These are phyloP conservation scores for Falcaria lacertinaria DNA, from an alignment of 2,888 invertebrate genomes.

Conservation along the genomic window DNA sequence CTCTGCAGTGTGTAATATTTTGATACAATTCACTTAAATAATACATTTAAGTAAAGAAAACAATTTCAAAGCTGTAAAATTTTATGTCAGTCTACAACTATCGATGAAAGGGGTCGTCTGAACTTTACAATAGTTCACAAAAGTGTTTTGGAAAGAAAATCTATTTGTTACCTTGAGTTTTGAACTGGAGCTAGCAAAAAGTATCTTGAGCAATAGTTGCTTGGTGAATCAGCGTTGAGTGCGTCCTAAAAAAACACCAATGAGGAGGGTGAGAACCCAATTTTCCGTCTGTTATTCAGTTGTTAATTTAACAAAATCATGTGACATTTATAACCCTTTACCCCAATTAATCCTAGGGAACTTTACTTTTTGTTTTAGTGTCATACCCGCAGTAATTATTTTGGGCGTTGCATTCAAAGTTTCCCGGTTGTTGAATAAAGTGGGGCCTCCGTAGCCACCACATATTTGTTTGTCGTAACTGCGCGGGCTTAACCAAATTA, in stretches of 20 bases:
- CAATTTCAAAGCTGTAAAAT: neutral
- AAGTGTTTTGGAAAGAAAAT: neutral
- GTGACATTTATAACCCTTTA: slow-evolving; percentile 26
- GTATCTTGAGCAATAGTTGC: neutral
- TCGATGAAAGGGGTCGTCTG: neutral
- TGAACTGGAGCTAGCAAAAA: neutral
- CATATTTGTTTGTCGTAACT: slow-evolving; percentile 41
- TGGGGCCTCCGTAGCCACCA: slow-evolving; percentile 19
- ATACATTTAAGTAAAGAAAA: neutral
- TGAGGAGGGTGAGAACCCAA: slow-evolving; percentile 20
- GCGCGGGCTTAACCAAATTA: slow-evolving; percentile 39
- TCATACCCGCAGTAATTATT: slow-evolving; percentile 34
- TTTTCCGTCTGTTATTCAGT: slow-evolving; percentile 18
- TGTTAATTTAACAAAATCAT: slow-evolving; percentile 30
- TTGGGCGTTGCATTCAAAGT: slow-evolving; percentile 31
- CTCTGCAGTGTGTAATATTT: no score
- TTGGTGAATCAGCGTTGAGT: neutral
- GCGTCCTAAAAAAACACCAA: neutral
- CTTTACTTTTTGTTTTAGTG: slow-evolving; percentile 29
- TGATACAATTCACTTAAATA: no score
- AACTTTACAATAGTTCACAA: neutral
- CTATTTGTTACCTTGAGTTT: neutral
- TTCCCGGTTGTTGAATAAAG: slow-evolving; percentile 32
- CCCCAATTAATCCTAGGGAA: slow-evolving; percentile 33
- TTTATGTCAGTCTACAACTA: neutral